Evolutionary conservation across 2,888 invertebrate species (phyloP), one percentile per base, ranked within the genome.

Genomic region (Yponomeuta plumbellus): DNA sequence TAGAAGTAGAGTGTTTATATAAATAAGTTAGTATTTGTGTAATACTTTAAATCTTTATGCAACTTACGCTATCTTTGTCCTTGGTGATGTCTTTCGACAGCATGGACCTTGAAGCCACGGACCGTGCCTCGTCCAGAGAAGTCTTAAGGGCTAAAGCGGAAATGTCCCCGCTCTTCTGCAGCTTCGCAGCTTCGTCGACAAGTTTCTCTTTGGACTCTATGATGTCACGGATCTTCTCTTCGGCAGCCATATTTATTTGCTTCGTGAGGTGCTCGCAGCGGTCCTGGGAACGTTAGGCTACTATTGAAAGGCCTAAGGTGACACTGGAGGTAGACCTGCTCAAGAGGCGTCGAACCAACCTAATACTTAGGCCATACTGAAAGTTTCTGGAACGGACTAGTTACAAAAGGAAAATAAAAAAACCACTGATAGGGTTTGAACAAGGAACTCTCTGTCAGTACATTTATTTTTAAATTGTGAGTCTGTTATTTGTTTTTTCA

Each of bases 251-350:
- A 64, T 85, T 86, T 69, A 94, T 92, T 72, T 90, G 91, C 70
- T 92, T 89, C 13, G 83, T 81, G 69, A 93, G 83, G 65, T 89
- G 90, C 65, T 92, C 92, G 68, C 92, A 92, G 65, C 92, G 92
- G 68, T 88, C 89, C 88, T 92, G 71, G 11, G 52, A 21, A 34
- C 66, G 44, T 63, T 34, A 34, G 26, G 2, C 8, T 8, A 34
- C 34, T 52, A 10, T 26, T 34, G 34, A 34, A 34, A 34, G 5
- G 34, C 34, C 8, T 34, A 34, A n/a, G n/a, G n/a, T n/a, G n/a
- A n/a, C n/a, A n/a, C n/a, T n/a, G n/a, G n/a, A n/a, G n/a, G n/a
- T n/a, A n/a, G n/a, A n/a, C n/a, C n/a, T n/a, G n/a, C n/a, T n/a
- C n/a, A n/a, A n/a, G n/a, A n/a, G n/a, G n/a, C n/a, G n/a, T n/a